A percentile compares a stretch with the other conserved stretches of the same genome.
These are phyloP conservation scores for Cephonodes hylas DNA, from an alignment of 2,888 invertebrate genomes.

Conservation along the genomic window DNA sequence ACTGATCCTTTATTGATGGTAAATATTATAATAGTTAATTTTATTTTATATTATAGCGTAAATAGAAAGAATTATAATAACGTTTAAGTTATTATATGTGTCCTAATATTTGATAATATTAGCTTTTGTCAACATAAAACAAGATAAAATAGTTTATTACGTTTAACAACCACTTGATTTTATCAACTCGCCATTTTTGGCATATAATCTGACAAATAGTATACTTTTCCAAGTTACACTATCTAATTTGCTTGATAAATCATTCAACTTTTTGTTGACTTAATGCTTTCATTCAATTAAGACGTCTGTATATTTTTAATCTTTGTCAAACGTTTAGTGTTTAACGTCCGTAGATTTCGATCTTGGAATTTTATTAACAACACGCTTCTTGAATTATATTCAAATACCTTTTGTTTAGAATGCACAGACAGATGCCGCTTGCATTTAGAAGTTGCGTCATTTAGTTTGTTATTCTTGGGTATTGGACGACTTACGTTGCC, in stretches of 20 bases:
- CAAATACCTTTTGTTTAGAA: slow-evolving; percentile 2
- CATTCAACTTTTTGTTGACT: not conserved
- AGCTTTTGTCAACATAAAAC: too few species aligned
- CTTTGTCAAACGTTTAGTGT: not conserved
- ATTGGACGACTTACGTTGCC: not conserved
- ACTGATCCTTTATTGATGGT: too few species aligned
- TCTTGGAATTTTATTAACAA: slow-evolving; percentile 5
- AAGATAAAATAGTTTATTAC: not conserved
- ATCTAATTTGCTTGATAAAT: not conserved
- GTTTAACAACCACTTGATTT: not conserved
- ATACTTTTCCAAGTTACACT: not conserved
- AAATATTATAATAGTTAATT: not conserved
- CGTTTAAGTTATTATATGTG: too few species aligned
- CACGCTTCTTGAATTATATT: slow-evolving; percentile 4
- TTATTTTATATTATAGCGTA: not conserved
- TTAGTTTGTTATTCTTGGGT: not conserved
- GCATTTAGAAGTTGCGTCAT: slow-evolving; percentile 1
- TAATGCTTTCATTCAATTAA: not conserved
- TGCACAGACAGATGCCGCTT: not conserved
- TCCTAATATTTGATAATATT: too few species aligned
- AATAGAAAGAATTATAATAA: too few species aligned
- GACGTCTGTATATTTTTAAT: not conserved
- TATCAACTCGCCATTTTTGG: not conserved
- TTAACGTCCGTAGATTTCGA: slow-evolving; percentile 2
- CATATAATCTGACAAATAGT: not conserved